Percentiles rank a stretch among this genome's conserved stretches.
Conservation (phyloP, 2,797 vertebrate genomes). For the Jordanella pulchra region DNA sequence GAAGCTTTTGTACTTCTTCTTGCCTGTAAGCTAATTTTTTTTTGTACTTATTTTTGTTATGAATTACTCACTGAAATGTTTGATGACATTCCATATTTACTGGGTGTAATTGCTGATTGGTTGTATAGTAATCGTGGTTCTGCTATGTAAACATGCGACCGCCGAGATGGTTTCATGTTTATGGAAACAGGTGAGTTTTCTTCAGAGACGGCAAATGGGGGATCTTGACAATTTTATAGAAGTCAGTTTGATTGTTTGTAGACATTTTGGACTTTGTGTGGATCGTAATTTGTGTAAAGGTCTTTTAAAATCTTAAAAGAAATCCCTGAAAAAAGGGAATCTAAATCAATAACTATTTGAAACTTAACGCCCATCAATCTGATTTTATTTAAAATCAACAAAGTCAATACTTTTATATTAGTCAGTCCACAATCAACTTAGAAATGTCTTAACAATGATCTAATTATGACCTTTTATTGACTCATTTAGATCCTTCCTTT, state of each 20-base stretch:
- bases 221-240: conserved; percentile 4
- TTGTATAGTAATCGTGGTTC: conserved; percentile 64
- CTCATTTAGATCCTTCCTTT: not conserved
- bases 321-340: conserved; percentile 2
- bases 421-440: not conserved
- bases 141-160: conserved; percentile 33
- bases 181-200: conserved; percentile 52
- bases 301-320: conserved; percentile 1
- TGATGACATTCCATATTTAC: conserved; percentile 69
- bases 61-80: conserved; percentile 31
- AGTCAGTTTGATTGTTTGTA: conserved; percentile 2
- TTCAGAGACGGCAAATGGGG: conserved; percentile 2
- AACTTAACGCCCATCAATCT: not conserved
- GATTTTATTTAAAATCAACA: not conserved
- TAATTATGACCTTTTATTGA: not conserved
- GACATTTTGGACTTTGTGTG: conserved; percentile 17
- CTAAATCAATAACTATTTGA: conserved; percentile 13
- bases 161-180: conserved; percentile 12
- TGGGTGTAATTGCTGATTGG: conserved; percentile 68
- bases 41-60: conserved; percentile 11
- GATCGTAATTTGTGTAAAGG: conserved; percentile 17
- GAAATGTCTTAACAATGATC: not conserved
- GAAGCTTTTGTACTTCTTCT: conserved; percentile 67
- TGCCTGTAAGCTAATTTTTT: conserved; percentile 50
- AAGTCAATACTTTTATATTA: not conserved